Evolutionary conservation across 2,113 vertebrate genomes (phyloP).

Genomic region (Sorex araneus): DNA sequence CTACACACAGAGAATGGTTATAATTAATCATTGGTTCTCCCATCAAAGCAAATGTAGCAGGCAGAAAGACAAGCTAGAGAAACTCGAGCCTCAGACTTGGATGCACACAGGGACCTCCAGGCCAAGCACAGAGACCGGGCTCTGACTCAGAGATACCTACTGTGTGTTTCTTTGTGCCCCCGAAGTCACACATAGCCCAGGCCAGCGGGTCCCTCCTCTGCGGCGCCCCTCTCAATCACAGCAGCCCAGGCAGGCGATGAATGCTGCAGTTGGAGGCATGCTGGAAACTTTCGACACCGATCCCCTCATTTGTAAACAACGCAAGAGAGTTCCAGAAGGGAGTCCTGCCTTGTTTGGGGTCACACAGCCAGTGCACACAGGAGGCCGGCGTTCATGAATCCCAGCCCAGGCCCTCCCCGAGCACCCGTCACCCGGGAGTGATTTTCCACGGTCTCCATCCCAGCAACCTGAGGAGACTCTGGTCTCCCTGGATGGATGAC

Average conservation of each 20-base stretch:
- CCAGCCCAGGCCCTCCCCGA: fast-evolving
- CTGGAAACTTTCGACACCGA: slow-evolving; percentile 54
- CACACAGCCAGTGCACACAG: not conserved
- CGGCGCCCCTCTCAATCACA: slow-evolving; percentile 48
- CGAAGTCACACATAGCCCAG: not conserved
- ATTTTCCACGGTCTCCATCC: not conserved
- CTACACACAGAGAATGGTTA: not conserved
- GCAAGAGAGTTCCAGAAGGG: slow-evolving; percentile 60
- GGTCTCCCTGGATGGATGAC: not conserved
- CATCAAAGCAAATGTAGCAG: not conserved
- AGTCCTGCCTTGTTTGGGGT: not conserved
- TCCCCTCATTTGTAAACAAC: slow-evolving; percentile 73
- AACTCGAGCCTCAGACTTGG: not conserved
- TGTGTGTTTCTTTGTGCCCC: slow-evolving; percentile 8
- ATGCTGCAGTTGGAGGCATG: not conserved
- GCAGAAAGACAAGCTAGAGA: not conserved
- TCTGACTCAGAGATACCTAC: not conserved
- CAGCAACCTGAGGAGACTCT: not conserved
- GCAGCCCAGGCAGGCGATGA: not conserved
- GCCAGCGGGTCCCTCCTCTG: slow-evolving; percentile 22
- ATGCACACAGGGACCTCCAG: not conserved
- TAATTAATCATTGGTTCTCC: not conserved
- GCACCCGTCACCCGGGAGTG: not conserved
- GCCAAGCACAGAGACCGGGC: not conserved
- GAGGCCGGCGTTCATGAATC: not conserved